Evolutionary conservation across 2,113 vertebrate genomes (phyloP).

Genomic region (Pleuronectes platessa): DNA sequence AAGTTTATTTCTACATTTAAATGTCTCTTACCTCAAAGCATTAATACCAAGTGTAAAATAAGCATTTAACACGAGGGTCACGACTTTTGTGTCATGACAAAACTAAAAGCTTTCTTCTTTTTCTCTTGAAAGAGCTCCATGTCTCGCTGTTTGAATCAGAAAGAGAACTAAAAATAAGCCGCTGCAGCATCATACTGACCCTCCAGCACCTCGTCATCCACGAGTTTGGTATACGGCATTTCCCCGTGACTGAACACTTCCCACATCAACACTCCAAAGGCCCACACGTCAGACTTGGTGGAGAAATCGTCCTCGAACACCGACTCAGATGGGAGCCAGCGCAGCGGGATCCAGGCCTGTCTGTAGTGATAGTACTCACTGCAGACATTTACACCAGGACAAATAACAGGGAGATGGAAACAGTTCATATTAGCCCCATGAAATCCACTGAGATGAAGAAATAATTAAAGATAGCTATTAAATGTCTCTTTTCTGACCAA

Average conservation of each 20-base stretch:
- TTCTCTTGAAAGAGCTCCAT: neutral
- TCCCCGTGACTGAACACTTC: conserved; percentile 95
- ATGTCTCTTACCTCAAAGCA: no score
- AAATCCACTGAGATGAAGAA: neutral
- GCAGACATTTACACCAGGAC: neutral
- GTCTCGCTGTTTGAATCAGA: neutral
- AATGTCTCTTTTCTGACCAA: conserved; percentile 58
- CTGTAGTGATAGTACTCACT: conserved; percentile 98
- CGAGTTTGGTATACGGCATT: conserved; percentile 88
- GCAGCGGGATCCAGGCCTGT: conserved; percentile 95
- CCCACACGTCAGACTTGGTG: conserved; percentile 96
- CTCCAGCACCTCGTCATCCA: conserved; percentile 92
- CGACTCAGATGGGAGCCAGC: conserved; percentile 95
- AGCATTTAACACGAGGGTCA: no score
- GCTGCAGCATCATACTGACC: conserved; percentile 77
- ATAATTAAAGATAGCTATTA: neutral
- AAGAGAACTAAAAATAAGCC: neutral
- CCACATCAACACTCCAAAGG: conserved; percentile 98
- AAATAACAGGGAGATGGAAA: conserved; percentile 12
- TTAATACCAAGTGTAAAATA: no score
- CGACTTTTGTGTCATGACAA: no score
- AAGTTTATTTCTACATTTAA: no score
- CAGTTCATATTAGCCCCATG: neutral
- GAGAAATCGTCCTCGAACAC: conserved; percentile 95
- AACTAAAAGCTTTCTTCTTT: neutral